Evolutionary conservation across 2,797 vertebrate genomes (phyloP).

Genomic region (Huso huso): DNA sequence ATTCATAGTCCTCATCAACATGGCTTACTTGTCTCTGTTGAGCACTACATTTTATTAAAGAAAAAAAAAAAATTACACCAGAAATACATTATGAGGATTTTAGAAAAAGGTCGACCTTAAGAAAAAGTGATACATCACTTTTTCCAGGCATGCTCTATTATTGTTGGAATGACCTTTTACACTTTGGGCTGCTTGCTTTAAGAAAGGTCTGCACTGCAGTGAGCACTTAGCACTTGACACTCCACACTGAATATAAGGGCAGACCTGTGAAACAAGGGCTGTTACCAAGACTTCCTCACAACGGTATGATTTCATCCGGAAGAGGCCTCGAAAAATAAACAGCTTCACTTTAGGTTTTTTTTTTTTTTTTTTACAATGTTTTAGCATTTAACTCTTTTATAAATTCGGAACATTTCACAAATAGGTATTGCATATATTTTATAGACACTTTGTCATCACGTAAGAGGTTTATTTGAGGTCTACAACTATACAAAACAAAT

Average conservation of each 20-base stretch:
- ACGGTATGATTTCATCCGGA: constrained; percentile 31
- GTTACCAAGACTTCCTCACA: constrained; percentile 27
- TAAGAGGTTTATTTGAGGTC: constrained; percentile 58
- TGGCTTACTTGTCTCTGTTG: too few species aligned
- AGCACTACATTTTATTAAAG: too few species aligned
- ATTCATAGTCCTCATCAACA: too few species aligned
- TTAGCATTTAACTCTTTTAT: constrained; percentile 39
- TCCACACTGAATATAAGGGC: constrained; percentile 15
- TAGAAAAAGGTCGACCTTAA: constrained; percentile 20
- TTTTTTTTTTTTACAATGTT: constrained; percentile 22
- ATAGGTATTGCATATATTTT: constrained; percentile 48
- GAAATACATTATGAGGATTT: constrained; percentile 12
- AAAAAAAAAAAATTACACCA: constrained; percentile 9
- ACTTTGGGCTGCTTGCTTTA: constrained; percentile 18
- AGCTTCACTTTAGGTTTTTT: constrained; percentile 28
- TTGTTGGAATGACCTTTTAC: constrained; percentile 26
- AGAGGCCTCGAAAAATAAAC: constrained; percentile 40
- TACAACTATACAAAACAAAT: constrained; percentile 48
- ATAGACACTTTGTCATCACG: constrained; percentile 54
- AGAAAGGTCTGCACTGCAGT: constrained; percentile 38
- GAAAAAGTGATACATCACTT: constrained; percentile 26
- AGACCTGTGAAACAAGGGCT: constrained; percentile 22
- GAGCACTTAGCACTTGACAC: constrained; percentile 34
- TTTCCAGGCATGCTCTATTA: constrained; percentile 18
- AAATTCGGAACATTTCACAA: constrained; percentile 41